Percentiles rank a stretch among this genome's conserved stretches.
Evolutionary conservation across 2,888 invertebrate genomes (phyloP).

Genomic region (Andrena chrysosceles): DNA sequence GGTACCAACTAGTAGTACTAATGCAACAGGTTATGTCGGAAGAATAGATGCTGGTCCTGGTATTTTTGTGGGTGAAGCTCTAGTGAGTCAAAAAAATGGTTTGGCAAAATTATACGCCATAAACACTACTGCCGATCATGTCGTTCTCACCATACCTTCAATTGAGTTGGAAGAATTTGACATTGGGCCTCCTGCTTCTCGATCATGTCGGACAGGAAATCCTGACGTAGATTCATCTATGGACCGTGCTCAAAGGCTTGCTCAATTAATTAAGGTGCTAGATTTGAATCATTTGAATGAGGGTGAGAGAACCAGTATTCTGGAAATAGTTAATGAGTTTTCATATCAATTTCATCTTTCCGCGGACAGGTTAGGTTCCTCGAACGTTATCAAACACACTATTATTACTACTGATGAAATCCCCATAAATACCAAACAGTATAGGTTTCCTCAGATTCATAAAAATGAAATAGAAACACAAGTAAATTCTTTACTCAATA

Average conservation of each 20-base stretch:
- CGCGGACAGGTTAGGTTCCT: neutral
- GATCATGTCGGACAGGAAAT: neutral
- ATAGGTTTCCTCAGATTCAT: no score
- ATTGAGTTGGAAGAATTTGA: neutral
- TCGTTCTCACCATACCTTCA: neutral
- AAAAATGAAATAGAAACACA: no score
- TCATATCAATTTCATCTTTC: neutral
- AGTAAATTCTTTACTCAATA: no score
- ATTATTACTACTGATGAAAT: neutral
- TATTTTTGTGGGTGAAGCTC: neutral
- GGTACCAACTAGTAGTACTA: neutral
- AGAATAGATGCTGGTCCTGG: neutral
- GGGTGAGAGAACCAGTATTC: neutral
- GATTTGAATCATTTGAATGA: neutral
- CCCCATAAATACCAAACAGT: neutral
- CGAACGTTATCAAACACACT: neutral
- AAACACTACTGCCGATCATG: neutral
- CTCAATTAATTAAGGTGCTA: neutral
- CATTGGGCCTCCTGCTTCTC: neutral
- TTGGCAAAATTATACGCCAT: neutral
- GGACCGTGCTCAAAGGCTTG: neutral
- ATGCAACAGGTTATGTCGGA: neutral
- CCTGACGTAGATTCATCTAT: neutral
- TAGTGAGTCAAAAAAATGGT: neutral
- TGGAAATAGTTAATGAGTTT: neutral